Conservation (phyloP, 2,113 vertebrate genomes). For the Salvelinus namaycush region DNA sequence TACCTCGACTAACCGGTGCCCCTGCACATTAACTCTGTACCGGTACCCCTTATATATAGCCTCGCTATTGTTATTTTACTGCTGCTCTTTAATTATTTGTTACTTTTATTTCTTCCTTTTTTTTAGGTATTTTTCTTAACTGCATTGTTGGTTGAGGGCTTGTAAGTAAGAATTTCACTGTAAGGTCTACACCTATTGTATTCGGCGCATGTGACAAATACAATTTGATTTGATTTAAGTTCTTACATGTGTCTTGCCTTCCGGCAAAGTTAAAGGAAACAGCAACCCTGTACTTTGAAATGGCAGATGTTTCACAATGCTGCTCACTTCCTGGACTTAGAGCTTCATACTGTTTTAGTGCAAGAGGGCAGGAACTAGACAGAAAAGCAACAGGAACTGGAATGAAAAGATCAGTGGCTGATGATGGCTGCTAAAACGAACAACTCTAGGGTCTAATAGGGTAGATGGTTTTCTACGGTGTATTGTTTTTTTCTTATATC, state of each 20-base stretch:
- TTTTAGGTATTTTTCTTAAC: no score
- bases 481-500: neutral
- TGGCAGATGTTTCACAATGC: slow-evolving; percentile 21
- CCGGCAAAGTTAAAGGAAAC: neutral
- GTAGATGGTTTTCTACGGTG: neutral
- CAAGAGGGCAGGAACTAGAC: slow-evolving; percentile 3
- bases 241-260: slow-evolving; percentile 1
- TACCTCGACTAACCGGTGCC: no score
- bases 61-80: no score
- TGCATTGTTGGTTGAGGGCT: no score
- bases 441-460: neutral
- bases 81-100: no score
- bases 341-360: neutral
- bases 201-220: no score
- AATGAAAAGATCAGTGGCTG: neutral
- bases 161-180: neutral
- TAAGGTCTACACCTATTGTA: no score
- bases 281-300: neutral
- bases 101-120: no score
- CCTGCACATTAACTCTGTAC: no score
- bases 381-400: slow-evolving; percentile 1
- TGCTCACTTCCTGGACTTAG: slow-evolving; percentile 67
- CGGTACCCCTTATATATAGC: no score
- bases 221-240: neutral
- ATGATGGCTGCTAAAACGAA: neutral